These are phyloP conservation scores for Meandrusa payeni DNA, from an alignment of 2,888 invertebrate species.

Conservation along the genomic window DNA sequence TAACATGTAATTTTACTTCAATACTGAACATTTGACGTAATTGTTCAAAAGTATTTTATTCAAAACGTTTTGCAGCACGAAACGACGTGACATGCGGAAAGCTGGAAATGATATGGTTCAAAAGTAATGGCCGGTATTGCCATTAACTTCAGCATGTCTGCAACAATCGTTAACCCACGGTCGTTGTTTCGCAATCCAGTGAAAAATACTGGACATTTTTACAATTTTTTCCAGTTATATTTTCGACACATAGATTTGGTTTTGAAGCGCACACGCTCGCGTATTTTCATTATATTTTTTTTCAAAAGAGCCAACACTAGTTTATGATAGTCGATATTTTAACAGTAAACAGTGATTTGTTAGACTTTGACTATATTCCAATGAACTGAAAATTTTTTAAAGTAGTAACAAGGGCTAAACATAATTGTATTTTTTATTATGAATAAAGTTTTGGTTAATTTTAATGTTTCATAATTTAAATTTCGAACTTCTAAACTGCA, in stretches of 20 bases:
- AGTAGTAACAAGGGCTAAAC: no score
- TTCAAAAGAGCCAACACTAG: not conserved
- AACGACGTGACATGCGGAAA: constrained; percentile 2
- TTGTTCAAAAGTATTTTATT: not conserved
- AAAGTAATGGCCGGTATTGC: constrained; percentile 19
- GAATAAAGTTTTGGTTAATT: no score
- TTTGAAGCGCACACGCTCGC: constrained; percentile 12
- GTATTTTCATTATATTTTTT: constrained; percentile 14
- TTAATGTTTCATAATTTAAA: no score
- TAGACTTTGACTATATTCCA: not conserved
- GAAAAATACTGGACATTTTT: constrained; percentile 16
- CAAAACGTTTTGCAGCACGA: constrained; percentile 2
- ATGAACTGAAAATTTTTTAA: no score
- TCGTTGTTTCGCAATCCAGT: constrained; percentile 20
- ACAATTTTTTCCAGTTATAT: constrained; percentile 8
- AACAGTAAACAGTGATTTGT: constrained; percentile 6
- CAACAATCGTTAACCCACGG: constrained; percentile 18
- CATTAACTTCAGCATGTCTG: constrained; percentile 14
- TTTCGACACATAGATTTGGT: constrained; percentile 14
- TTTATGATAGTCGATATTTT: constrained; percentile 14
- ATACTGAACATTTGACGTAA: no score
- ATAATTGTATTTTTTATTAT: no score
- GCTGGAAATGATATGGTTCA: constrained; percentile 12
- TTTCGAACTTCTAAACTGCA: no score
- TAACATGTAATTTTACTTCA: no score